These are phyloP conservation scores for Baronia brevicornis DNA, from an alignment of 2,888 invertebrate species.

Conservation along the genomic window DNA sequence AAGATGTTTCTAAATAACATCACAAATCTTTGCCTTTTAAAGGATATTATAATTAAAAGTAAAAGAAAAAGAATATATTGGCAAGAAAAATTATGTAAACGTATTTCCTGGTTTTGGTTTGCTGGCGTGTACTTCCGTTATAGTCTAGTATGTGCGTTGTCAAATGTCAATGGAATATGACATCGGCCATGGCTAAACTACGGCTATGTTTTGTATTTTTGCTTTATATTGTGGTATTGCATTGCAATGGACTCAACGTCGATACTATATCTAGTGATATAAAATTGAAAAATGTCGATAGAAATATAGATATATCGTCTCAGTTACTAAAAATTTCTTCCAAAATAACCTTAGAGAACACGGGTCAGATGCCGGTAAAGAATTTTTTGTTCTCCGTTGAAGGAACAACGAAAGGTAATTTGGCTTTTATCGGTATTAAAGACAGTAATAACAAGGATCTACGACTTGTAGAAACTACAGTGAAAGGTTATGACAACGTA, in stretches of 20 bases:
- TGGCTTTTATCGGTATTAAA: slow-evolving; percentile 85
- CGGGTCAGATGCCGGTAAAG: slow-evolving; percentile 81
- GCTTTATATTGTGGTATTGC: slow-evolving; percentile 36
- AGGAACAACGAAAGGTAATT: slow-evolving; percentile 72
- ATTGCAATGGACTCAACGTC: slow-evolving; percentile 46
- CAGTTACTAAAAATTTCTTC: slow-evolving; percentile 90
- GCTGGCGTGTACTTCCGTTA: slow-evolving; percentile 67
- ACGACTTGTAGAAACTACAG: slow-evolving; percentile 64
- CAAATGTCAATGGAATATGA: slow-evolving; percentile 44
- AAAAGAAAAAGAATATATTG: no score
- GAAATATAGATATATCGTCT: slow-evolving; percentile 89
- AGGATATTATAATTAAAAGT: no score
- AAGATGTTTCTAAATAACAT: no score
- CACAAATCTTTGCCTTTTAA: no score
- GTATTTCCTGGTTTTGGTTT: slow-evolving; percentile 29
- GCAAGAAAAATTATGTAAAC: slow-evolving; percentile 5
- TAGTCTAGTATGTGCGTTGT: slow-evolving; percentile 38
- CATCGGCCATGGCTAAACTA: slow-evolving; percentile 61
- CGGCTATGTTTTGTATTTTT: slow-evolving; percentile 47
- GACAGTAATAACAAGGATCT: slow-evolving; percentile 77
- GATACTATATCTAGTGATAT: slow-evolving; percentile 75
- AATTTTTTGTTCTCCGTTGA: slow-evolving; percentile 84
- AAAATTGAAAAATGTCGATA: slow-evolving; percentile 86
- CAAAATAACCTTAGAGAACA: slow-evolving; percentile 89
- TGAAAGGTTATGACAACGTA: slow-evolving; percentile 63